Conservation (phyloP, 2,113 vertebrate species). For the Panthera leo region DNA sequence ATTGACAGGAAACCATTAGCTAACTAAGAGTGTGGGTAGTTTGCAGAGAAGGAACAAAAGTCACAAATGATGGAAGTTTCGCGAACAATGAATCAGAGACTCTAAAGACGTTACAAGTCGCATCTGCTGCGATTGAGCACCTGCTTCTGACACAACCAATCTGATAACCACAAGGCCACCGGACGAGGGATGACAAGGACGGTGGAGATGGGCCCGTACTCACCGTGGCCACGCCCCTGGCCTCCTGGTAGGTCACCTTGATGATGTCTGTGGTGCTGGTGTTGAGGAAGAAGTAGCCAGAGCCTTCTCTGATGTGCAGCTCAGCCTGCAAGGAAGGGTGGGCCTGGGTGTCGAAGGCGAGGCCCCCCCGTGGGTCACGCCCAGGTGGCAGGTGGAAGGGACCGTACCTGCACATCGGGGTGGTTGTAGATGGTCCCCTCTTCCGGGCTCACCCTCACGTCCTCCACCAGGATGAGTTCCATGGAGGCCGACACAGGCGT, state of each 20-base stretch:
- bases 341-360: neutral
- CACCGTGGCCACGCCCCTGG: slow-evolving; percentile 87
- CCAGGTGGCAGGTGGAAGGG: fast-evolving
- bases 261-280: slow-evolving; percentile 87
- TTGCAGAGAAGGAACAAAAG: neutral
- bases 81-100: neutral
- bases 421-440: slow-evolving; percentile 94
- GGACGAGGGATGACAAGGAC: fast-evolving
- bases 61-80: neutral
- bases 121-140: neutral
- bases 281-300: slow-evolving; percentile 96
- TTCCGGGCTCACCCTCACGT: slow-evolving; percentile 90
- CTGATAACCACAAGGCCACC: fast-evolving
- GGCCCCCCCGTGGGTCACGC: fast-evolving
- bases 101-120: neutral
- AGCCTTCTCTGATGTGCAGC: slow-evolving; percentile 91
- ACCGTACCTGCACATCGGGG: slow-evolving; percentile 89
- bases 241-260: slow-evolving; percentile 88
- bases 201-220: slow-evolving; percentile 47
- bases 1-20: neutral
- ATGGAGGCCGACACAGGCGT: slow-evolving; percentile 88
- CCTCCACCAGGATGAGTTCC: slow-evolving; percentile 95
- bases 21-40: neutral
- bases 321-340: slow-evolving; percentile 84
- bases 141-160: fast-evolving